A percentile compares a stretch with the other conserved stretches of the same genome.
These are phyloP conservation scores for Podarcis muralis DNA, from an alignment of 2,113 vertebrate species.

Conservation along the genomic window DNA sequence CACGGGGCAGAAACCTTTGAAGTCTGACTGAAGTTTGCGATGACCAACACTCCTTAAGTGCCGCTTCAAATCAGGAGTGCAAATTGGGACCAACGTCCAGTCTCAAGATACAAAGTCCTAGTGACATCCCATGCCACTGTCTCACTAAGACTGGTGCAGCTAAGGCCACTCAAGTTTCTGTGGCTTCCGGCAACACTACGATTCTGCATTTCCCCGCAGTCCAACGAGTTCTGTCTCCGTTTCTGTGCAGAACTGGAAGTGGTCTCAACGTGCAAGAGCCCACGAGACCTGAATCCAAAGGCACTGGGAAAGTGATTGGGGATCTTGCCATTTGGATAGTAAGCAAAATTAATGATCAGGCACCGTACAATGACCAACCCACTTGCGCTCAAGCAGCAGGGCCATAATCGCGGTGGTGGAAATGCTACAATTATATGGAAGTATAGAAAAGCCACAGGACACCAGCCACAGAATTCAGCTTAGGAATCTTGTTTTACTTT, in stretches of 20 bases:
- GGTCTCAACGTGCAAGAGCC: background rate
- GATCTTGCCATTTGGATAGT: conserved; percentile 12
- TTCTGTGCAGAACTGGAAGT: conserved; percentile 4
- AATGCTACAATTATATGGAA: background rate
- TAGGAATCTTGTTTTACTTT: too few species aligned
- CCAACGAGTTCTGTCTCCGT: background rate
- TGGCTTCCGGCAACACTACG: background rate
- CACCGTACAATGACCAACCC: background rate
- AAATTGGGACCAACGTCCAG: background rate
- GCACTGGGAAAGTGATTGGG: background rate
- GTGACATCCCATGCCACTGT: background rate
- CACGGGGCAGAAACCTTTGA: background rate
- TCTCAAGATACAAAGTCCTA: conserved; percentile 5
- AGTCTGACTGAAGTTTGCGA: background rate
- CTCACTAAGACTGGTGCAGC: background rate
- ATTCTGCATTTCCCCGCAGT: background rate
- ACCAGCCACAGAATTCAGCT: background rate
- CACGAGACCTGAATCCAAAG: background rate
- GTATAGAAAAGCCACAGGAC: background rate
- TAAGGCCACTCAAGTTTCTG: background rate
- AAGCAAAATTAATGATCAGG: background rate
- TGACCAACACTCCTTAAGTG: background rate
- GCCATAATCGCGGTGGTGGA: background rate
- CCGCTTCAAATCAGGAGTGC: background rate
- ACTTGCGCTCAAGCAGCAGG: background rate